A percentile compares a stretch with the other conserved stretches of the same genome.
Evolutionary conservation across 2,113 vertebrate species (phyloP).

Genomic region (Mustela lutreola): DNA sequence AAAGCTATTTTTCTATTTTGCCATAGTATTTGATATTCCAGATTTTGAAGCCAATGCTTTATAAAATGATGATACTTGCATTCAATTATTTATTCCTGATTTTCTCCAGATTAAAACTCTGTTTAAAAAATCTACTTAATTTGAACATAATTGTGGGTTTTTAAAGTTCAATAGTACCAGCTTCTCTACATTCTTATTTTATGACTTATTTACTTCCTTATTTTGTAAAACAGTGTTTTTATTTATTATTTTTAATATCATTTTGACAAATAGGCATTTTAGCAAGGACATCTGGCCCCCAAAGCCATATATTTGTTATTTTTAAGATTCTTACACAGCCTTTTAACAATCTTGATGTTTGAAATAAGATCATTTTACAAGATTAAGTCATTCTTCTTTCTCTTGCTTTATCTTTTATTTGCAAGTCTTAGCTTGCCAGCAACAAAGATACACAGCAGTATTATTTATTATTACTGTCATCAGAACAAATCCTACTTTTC

Average conservation of each 20-base stretch:
- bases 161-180: background rate
- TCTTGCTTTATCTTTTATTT: conserved; percentile 65
- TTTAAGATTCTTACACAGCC: background rate
- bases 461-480: conserved; percentile 70
- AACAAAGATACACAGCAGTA: background rate
- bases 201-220: background rate
- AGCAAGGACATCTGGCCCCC: background rate
- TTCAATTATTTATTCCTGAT: background rate
- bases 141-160: background rate
- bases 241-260: conserved; percentile 4
- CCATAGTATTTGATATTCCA: background rate
- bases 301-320: background rate
- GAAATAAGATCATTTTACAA: conserved; percentile 42
- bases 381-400: conserved; percentile 60
- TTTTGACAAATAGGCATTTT: background rate
- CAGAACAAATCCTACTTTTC: conserved; percentile 32
- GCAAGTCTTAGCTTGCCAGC: conserved; percentile 76
- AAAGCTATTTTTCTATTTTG: background rate
- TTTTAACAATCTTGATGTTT: conserved; percentile 51
- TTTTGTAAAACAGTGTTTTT: background rate
- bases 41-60: background rate
- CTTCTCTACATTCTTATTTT: background rate
- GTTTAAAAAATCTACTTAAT: background rate
- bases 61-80: background rate
- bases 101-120: background rate